These are phyloP conservation scores for Leptinotarsa rubiginosa DNA, from an alignment of 2,888 invertebrate species.

Conservation along the genomic window DNA sequence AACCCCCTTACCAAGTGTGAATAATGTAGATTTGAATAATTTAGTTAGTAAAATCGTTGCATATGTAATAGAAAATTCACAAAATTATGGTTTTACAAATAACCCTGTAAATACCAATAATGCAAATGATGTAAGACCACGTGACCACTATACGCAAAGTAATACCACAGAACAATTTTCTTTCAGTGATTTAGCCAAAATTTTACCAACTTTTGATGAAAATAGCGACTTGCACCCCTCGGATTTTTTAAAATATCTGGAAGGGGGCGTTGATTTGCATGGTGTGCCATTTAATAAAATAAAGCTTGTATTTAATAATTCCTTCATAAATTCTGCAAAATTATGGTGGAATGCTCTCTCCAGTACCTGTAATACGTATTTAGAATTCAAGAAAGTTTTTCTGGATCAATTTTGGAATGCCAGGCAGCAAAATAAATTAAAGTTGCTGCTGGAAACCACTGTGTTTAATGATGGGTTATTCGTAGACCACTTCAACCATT, in stretches of 20 bases:
- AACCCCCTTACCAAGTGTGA: too few species aligned
- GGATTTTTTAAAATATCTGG: constrained; percentile 10
- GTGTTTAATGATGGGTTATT: constrained; percentile 14
- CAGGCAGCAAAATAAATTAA: constrained; percentile 16
- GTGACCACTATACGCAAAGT: too few species aligned
- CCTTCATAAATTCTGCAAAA: constrained; percentile 13
- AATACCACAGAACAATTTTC: neutral
- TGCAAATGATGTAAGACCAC: too few species aligned
- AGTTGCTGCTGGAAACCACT: neutral
- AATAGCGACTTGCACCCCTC: constrained; percentile 5
- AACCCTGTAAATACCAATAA: too few species aligned
- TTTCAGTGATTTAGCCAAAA: neutral
- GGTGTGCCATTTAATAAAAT: neutral
- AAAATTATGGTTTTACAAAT: too few species aligned
- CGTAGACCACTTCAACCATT: constrained; percentile 8
- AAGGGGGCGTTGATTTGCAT: constrained; percentile 2
- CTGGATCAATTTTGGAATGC: constrained; percentile 15
- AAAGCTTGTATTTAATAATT: constrained; percentile 15
- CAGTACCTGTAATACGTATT: neutral
- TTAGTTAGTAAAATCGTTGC: too few species aligned
- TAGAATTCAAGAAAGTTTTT: neutral
- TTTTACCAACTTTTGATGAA: constrained; percentile 6
- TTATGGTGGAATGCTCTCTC: constrained; percentile 25
- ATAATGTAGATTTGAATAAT: too few species aligned
- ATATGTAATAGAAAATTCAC: too few species aligned